Evolutionary conservation across 1,140 invertebrate genomes (phyloP), one percentile per base, ranked within the genome.

Genomic region (Drosophila nigrodunni): DNA sequence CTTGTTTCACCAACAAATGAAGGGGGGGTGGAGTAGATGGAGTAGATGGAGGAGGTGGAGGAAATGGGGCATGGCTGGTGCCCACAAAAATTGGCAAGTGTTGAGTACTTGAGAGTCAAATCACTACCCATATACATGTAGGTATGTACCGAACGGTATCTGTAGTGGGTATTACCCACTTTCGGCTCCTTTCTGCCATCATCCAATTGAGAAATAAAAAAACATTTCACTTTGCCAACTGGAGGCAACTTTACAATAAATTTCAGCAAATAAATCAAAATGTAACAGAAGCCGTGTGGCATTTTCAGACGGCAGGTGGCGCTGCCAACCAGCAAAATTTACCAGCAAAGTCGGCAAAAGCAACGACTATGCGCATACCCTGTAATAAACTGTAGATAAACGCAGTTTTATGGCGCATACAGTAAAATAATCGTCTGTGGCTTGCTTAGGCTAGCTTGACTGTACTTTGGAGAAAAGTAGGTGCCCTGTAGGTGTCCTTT

Each of bases 211-310:
- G 35, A 21, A 41, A 62, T 13, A 54, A 54, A 54, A 7, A 18
- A 54, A 58, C 64, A 73, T 68, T 74, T 74, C 50, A 74, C 49
- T 62, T 69, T 69, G 72, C 44, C 58, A 70, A 61, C 64, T 58
- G 68, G 60, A 68, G 67, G 86, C 78, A 78, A 77, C 73, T 80
- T 87, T 77, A 87, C 83, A 87, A 87, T 87, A 87, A 87, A 87
- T 87, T 87, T 87, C 79, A 82, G 83, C 82, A 87, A 87, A 87
- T 87, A 87, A 87, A 87, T 87, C 83, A 87, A 87, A 87, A 88
- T 87, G 82, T 88, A 82, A 87, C 80, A 82, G 79, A 82, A 87
- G 82, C 82, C 79, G 76, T 74, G 82, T 73, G 83, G 77, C 79
- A 87, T 87, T 88, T 87, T 79, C 73, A 87, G 87, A 83, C 81